phyloP scores from a whole-genome alignment of 2,797 vertebrate genomes.

The Merluccius polli region DNA sequence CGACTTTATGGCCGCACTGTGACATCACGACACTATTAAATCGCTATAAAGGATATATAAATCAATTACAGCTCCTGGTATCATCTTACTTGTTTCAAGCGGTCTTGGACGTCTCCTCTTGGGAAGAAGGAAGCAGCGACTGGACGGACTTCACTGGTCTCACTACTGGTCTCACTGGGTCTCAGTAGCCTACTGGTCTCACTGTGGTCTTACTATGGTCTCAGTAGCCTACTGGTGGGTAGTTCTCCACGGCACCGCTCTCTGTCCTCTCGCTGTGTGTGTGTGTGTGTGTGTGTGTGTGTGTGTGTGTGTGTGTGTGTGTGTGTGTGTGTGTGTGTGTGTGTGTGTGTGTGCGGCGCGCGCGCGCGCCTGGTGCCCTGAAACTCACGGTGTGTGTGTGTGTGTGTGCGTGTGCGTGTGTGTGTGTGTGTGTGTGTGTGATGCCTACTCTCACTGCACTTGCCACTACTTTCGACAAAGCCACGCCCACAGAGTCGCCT shows the following conservation, averaged over 20 bases:
- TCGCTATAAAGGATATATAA: slow-evolving; percentile 1
- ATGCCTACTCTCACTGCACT: slow-evolving; percentile 52
- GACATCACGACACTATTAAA: no score
- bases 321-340: no score
- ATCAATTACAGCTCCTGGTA: slow-evolving; percentile 1
- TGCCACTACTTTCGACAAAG: slow-evolving; percentile 57
- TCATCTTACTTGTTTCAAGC: slow-evolving; percentile 40
- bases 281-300: no score
- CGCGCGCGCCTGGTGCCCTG: no score
- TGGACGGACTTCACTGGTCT: background rate
- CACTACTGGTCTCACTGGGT: no score
- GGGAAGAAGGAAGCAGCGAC: background rate
- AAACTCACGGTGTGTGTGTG: no score
- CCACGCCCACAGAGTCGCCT: slow-evolving; percentile 61
- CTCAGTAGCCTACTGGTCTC: no score
- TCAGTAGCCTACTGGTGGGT: no score
- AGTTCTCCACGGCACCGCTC: background rate
- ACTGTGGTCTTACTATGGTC: no score
- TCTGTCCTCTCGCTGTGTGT: no score
- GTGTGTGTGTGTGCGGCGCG: background rate
- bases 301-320: no score
- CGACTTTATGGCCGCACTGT: no score
- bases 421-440: slow-evolving; percentile 7
- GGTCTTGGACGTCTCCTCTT: slow-evolving; percentile 7
- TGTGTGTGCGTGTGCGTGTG: background rate